Evolutionary conservation across 2,888 invertebrate genomes (phyloP), one percentile per base, ranked within the genome.

Genomic region (Caenorhabditis panamensis): DNA sequence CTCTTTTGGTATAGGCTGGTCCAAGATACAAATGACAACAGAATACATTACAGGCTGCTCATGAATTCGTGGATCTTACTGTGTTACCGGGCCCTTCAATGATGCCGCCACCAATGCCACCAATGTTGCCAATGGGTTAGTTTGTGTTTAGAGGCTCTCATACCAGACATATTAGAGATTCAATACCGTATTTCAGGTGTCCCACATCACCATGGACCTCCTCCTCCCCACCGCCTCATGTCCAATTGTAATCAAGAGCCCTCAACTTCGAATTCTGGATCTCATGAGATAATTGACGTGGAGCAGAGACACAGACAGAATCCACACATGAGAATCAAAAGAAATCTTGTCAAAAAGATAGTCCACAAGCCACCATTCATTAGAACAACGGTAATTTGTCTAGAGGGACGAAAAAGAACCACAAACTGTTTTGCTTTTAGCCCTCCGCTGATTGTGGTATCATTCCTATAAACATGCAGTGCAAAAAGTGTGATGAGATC

Each of bases 1-100:
- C 84, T 26, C 61, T 84, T 36, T 56, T 84, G 79, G 84, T 84
- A 47, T 20, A n/a, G n/a, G n/a, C n/a, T n/a, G n/a, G 37, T 11
- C n/a, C 44, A 20, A 41, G 22, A 41, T 26, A 54, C 44, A 24
- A 47, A 13, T 59, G 59, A 59, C 24, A 41, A 3, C 41, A 37
- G 59, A 59, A 61, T 41, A 26, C 28, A 47, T 66, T 81, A 26
- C 66, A 84, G 84, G 49, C 82, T 26, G 84, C 84, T 41, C 84
- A 84, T 54, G 82, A 84, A 66, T 84, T 84, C 47, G 82, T 84
- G 1, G 84, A 84, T 66, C 76, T 84, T 20, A 84, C 84, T 6
- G 84, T 84, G 9, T 36, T 84, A 18, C 84, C 84, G 5, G 69
- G 71, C 3, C 82, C 84, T 0, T 76, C 82, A 16, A 67, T 84